Conservation (phyloP, 1,140 invertebrate species). For the Habropoda laboriosa region DNA sequence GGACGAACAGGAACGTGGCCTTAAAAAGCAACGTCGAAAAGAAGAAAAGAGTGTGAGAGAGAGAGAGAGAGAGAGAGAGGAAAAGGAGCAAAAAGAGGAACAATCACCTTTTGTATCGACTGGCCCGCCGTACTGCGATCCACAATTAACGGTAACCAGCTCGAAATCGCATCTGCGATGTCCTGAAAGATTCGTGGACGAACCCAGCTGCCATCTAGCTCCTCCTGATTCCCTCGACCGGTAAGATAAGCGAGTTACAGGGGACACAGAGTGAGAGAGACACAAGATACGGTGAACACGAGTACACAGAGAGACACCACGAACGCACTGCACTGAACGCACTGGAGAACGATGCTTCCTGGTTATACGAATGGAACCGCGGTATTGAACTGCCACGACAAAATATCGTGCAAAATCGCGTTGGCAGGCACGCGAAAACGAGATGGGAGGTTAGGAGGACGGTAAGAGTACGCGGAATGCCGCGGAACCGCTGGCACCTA, state of each 20-base stretch:
- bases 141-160: conserved; percentile 27
- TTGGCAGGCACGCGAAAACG: neutral
- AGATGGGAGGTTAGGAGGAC: neutral
- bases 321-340: neutral
- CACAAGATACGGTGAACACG: too few relatives aligned
- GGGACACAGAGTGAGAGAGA: neutral
- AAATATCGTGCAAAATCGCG: neutral
- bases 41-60: too few relatives aligned
- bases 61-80: too few relatives aligned
- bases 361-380: neutral
- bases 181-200: conserved; percentile 9
- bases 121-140: neutral
- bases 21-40: conserved; percentile 18
- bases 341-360: neutral
- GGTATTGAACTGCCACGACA: neutral
- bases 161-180: conserved; percentile 7
- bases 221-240: conserved; percentile 32
- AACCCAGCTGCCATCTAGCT: conserved; percentile 46
- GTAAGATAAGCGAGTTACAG: conserved; percentile 12
- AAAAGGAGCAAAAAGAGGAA: conserved; percentile 4
- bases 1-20: conserved; percentile 4
- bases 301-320: neutral
- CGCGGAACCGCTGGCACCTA: conserved; percentile 53
- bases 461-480: conserved; percentile 22
- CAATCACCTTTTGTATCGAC: conserved; percentile 36